Conservation (phyloP, 2,797 vertebrate species). For the Avahi laniger region DNA sequence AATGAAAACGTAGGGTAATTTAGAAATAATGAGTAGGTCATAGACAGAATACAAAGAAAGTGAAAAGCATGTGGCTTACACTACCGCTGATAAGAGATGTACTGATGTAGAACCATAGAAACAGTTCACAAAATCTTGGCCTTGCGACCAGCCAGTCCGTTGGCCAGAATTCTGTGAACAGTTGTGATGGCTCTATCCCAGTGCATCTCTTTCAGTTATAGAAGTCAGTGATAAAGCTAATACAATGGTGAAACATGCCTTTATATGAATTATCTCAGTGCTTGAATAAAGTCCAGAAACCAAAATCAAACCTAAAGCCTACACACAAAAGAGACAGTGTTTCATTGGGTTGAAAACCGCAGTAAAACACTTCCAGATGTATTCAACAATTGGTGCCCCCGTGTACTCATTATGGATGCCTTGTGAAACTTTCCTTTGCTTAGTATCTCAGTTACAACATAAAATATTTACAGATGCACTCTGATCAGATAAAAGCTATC, state of each 20-base stretch:
- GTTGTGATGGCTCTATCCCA: constrained; percentile 56
- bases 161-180: constrained; percentile 62
- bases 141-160: neutral
- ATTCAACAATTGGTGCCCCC: neutral
- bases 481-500: neutral
- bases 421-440: neutral
- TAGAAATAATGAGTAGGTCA: constrained; percentile 5
- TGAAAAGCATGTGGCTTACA: neutral
- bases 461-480: neutral
- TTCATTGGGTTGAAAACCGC: neutral
- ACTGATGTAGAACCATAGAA: neutral
- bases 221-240: constrained; percentile 48
- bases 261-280: neutral
- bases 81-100: constrained; percentile 21
- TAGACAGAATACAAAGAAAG: neutral
- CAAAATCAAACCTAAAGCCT: constrained; percentile 1
- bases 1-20: neutral
- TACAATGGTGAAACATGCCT: neutral
- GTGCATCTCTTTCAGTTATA: constrained; percentile 20
- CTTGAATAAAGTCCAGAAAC: constrained; percentile 12
- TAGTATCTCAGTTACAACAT: neutral
- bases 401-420: neutral
- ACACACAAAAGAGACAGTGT: neutral
- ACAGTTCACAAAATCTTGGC: constrained; percentile 41
- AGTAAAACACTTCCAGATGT: neutral